Conservation (phyloP, 2,888 invertebrate genomes). For the Stramonita haemastoma region DNA sequence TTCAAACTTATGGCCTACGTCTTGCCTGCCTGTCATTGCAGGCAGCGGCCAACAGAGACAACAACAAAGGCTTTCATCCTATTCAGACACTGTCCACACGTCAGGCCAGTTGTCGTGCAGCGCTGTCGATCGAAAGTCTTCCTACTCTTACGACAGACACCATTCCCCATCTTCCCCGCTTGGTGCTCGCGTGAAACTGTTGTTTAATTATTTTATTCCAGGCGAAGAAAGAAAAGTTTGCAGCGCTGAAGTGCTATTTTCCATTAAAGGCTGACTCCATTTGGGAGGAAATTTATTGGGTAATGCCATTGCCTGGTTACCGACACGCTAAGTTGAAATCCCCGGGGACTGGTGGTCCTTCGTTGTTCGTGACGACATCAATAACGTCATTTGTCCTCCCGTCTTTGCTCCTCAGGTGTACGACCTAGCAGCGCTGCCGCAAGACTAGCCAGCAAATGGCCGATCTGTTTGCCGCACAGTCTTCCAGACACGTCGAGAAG, state of each 20-base stretch:
- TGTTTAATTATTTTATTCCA: slow-evolving; percentile 26
- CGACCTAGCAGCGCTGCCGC: not conserved
- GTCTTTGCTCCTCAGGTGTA: slow-evolving; percentile 32
- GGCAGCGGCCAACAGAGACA: not conserved
- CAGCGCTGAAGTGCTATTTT: slow-evolving; percentile 32
- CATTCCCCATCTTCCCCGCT: not conserved
- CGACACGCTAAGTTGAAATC: slow-evolving; percentile 37
- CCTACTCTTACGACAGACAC: not conserved
- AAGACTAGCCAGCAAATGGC: not conserved
- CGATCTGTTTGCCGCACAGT: slow-evolving; percentile 6
- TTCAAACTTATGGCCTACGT: not conserved
- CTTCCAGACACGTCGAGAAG: slow-evolving; percentile 22
- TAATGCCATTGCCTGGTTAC: slow-evolving; percentile 17
- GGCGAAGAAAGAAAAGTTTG: slow-evolving; percentile 23
- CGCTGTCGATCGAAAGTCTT: slow-evolving; percentile 6
- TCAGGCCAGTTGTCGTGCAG: slow-evolving; percentile 13
- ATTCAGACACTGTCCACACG: not conserved
- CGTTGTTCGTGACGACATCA: slow-evolving; percentile 28
- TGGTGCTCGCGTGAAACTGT: slow-evolving; percentile 8
- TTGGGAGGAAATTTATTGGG: slow-evolving; percentile 31
- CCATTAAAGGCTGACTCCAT: slow-evolving; percentile 32
- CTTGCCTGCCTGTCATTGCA: not conserved
- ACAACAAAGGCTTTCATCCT: not conserved
- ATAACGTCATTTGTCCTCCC: slow-evolving; percentile 7
- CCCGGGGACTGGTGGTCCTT: slow-evolving; percentile 17